A percentile compares a stretch with the other conserved stretches of the same genome.
phyloP scores from a whole-genome alignment of 37 sponge, comb jelly and placozoan genomes.

The Bolinopsis microptera region DNA sequence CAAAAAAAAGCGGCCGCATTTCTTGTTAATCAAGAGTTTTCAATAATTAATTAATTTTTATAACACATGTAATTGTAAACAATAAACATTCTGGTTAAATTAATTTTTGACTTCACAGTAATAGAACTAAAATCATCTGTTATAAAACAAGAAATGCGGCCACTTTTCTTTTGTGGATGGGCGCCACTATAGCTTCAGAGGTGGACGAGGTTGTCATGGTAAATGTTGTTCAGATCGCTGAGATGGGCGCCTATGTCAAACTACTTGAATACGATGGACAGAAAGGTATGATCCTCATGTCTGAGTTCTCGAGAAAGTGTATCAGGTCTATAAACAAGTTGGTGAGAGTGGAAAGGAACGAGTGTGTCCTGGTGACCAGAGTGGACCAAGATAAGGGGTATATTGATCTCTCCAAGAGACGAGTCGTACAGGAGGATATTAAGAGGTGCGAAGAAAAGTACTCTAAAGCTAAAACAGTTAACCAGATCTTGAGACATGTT shows the following conservation, averaged over 20 bases:
- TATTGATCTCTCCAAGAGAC: conserved; percentile 94
- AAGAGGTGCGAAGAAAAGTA: conserved; percentile 94
- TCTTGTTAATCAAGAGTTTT: too few species aligned
- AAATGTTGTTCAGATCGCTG: conserved; percentile 90
- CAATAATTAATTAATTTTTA: too few species aligned
- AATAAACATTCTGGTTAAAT: too few species aligned
- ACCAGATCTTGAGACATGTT: conserved; percentile 88
- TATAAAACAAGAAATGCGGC: too few species aligned
- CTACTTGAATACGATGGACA: conserved; percentile 94
- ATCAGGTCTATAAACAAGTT: conserved; percentile 97
- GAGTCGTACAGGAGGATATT: conserved; percentile 94
- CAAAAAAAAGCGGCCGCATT: too few species aligned
- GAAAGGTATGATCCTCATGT: conserved; percentile 98
- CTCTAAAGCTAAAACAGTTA: conserved; percentile 91
- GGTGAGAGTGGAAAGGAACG: conserved; percentile 92
- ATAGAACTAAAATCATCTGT: too few species aligned
- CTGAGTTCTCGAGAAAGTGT: conserved; percentile 88
- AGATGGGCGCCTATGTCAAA: conserved; percentile 97
- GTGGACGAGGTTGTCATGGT: conserved; percentile 99
- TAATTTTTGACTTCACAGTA: too few species aligned
- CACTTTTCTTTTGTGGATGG: too few species aligned
- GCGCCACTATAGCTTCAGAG: too few species aligned
- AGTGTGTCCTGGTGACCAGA: conserved; percentile 95
- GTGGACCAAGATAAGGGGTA: conserved; percentile 98
- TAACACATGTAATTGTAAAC: too few species aligned